Percentiles rank a stretch among this genome's conserved stretches.
These are phyloP conservation scores for Tholera decimalis DNA, from an alignment of 2,888 invertebrate species.

Conservation along the genomic window DNA sequence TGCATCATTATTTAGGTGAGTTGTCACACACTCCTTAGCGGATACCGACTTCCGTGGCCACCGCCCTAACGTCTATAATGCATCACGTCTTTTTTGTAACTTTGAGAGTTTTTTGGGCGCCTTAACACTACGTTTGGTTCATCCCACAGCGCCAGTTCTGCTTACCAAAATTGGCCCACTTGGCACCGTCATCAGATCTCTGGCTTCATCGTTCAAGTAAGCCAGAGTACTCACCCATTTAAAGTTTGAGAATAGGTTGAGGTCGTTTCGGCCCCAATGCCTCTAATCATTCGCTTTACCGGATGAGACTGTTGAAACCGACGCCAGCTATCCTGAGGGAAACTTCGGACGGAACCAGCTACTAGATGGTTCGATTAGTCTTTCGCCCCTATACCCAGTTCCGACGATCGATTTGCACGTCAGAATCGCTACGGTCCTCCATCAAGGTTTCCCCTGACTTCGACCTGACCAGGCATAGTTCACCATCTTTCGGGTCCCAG, in stretches of 20 bases:
- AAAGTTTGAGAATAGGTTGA: conserved; percentile 95
- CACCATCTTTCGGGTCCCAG: conserved; percentile 95
- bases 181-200: conserved; percentile 91
- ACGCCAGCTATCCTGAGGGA: conserved; percentile 94
- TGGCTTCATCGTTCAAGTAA: conserved; percentile 91
- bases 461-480: conserved; percentile 94
- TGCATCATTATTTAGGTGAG: conserved; percentile 89
- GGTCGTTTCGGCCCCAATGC: conserved; percentile 93
- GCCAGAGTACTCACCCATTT: conserved; percentile 93
- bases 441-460: conserved; percentile 94
- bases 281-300: conserved; percentile 95
- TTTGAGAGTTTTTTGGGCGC: conserved; percentile 92
- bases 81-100: conserved; percentile 86
- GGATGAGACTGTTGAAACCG: conserved; percentile 90
- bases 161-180: conserved; percentile 95
- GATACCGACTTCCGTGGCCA: conserved; percentile 54
- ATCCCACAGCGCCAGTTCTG: conserved; percentile 96
- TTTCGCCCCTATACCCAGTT: conserved; percentile 94
- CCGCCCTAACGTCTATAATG: conserved; percentile 40
- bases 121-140: conserved; percentile 94
- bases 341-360: conserved; percentile 95
- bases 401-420: conserved; percentile 95
- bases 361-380: conserved; percentile 95
- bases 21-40: conserved; percentile 83
- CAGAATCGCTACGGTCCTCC: conserved; percentile 94